A percentile compares a stretch with the other conserved stretches of the same genome.
Conservation (phyloP, 1,140 invertebrate genomes). For the Nymphalis io region DNA sequence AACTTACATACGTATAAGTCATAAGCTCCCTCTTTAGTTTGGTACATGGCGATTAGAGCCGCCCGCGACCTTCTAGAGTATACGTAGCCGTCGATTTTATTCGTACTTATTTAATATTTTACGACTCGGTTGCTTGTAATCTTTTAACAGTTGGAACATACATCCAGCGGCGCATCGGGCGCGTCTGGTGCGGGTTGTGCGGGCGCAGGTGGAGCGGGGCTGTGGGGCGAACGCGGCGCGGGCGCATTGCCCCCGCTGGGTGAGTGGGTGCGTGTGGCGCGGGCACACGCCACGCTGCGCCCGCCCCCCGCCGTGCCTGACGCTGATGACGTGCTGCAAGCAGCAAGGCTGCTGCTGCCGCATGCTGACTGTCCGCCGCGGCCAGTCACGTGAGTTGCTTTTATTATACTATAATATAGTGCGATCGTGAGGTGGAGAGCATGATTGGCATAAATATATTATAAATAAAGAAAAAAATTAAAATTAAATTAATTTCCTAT, state of each 20-base stretch:
- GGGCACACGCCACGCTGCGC: conserved; percentile 91
- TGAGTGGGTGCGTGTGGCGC: conserved; percentile 92
- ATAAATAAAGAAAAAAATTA: no score
- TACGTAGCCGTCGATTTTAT: no score
- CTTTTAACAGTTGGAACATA: conserved; percentile 9
- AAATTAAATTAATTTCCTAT: no score
- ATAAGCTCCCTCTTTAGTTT: no score
- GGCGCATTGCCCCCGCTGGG: conserved; percentile 92
- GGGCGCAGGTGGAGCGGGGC: conserved; percentile 77
- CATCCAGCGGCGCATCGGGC: conserved; percentile 19
- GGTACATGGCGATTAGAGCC: no score
- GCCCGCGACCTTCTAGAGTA: no score
- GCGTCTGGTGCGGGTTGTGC: conserved; percentile 47
- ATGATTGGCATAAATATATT: no score
- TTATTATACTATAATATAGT: not conserved
- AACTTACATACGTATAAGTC: no score
- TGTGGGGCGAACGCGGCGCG: conserved; percentile 90
- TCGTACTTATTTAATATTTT: no score
- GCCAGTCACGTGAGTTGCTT: conserved; percentile 79
- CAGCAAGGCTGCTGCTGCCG: conserved; percentile 90
- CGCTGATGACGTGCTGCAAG: conserved; percentile 93
- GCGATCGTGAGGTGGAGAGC: no score
- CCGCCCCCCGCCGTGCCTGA: conserved; percentile 87
- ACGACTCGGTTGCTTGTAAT: no score
- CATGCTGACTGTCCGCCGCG: conserved; percentile 93